phyloP scores from a whole-genome alignment of 2,888 invertebrate genomes.

The Drosophila anomalata region DNA sequence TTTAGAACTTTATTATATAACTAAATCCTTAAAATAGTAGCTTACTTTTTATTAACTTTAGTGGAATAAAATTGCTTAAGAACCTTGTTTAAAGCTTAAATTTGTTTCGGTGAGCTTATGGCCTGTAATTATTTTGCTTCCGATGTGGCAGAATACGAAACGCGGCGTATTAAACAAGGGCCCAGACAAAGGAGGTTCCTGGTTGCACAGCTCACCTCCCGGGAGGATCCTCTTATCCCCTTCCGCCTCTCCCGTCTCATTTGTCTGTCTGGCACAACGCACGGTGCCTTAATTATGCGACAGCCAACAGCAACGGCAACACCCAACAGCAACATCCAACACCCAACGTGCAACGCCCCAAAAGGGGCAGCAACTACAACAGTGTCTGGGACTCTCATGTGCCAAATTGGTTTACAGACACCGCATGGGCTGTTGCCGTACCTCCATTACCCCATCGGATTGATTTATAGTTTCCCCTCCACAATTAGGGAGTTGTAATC shows the following conservation, averaged over 20 bases:
- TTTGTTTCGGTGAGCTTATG: constrained; percentile 19
- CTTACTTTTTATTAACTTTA: no score
- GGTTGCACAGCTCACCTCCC: constrained; percentile 7
- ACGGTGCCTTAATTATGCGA: constrained; percentile 64
- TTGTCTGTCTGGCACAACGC: constrained; percentile 33
- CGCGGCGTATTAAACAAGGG: constrained; percentile 58
- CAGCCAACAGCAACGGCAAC: constrained; percentile 37
- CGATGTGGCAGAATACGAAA: constrained; percentile 42
- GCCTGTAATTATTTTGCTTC: constrained; percentile 64
- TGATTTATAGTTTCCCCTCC: constrained; percentile 33
- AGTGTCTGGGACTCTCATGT: constrained; percentile 20
- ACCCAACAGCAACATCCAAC: constrained; percentile 20
- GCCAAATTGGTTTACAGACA: constrained; percentile 44
- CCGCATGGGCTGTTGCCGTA: constrained; percentile 6
- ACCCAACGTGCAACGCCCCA: constrained; percentile 12
- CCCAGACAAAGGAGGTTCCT: constrained; percentile 53
- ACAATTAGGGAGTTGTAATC: constrained; percentile 29
- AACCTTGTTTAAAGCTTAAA: not conserved
- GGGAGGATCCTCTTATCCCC: constrained; percentile 11
- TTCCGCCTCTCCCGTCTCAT: constrained; percentile 16
- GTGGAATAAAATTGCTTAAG: not conserved
- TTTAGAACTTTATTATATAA: not conserved
- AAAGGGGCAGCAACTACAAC: constrained; percentile 13
- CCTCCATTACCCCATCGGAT: constrained; percentile 24
- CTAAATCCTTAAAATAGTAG: no score